Conservation (phyloP, 2,797 vertebrate genomes). For the Morelia viridis region DNA sequence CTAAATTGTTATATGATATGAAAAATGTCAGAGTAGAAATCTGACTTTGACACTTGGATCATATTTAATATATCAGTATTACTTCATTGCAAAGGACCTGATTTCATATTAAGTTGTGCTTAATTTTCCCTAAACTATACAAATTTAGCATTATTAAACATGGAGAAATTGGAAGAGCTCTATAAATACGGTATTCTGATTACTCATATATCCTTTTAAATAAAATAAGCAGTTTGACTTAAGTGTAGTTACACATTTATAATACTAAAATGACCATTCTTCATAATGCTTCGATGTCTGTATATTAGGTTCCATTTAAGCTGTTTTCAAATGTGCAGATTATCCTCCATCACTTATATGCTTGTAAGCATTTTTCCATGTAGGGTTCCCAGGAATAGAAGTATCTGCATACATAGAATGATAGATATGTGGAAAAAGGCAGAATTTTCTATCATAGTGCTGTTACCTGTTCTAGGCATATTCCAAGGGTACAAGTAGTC, state of each 20-base stretch:
- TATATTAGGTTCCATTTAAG: background rate
- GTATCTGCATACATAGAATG: background rate
- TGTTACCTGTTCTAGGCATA: background rate
- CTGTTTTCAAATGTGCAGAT: background rate
- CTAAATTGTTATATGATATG: slow-evolving; percentile 56
- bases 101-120: slow-evolving; percentile 64
- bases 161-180: slow-evolving; percentile 11
- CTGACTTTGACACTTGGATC: slow-evolving; percentile 43
- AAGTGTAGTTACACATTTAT: background rate
- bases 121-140: slow-evolving; percentile 45
- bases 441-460: background rate
- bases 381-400: background rate
- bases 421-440: background rate
- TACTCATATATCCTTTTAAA: background rate
- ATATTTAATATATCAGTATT: slow-evolving; percentile 49
- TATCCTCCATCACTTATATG: too few relatives aligned
- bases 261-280: slow-evolving; percentile 5
- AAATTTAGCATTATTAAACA: slow-evolving; percentile 32
- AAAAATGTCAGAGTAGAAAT: slow-evolving; percentile 54
- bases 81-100: slow-evolving; percentile 38
- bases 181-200: slow-evolving; percentile 24
- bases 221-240: slow-evolving; percentile 22
- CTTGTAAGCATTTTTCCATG: background rate
- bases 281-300: background rate
- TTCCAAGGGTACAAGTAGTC: background rate